Evolutionary conservation across 1,140 invertebrate genomes (phyloP).

Genomic region (Drosophila neocordata): DNA sequence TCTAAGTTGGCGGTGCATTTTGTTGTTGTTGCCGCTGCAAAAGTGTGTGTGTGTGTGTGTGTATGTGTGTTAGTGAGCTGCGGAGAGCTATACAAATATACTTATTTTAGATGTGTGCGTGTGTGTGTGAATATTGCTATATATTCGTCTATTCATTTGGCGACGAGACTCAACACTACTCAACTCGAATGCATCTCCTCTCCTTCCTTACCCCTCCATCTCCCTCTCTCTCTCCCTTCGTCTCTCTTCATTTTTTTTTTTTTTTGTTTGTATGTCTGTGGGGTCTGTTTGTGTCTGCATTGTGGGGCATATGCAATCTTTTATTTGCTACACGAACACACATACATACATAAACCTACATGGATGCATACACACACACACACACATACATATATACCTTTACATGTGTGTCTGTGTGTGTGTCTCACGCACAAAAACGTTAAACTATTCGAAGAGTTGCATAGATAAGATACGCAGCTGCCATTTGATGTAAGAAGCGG

Average conservation of each 20-base stretch:
- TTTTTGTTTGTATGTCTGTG: slow-evolving; percentile 31
- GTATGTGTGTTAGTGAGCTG: slow-evolving; percentile 23
- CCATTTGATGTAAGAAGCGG: slow-evolving; percentile 20
- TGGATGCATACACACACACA: slow-evolving; percentile 11
- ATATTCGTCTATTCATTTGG: slow-evolving; percentile 77
- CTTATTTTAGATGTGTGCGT: background rate
- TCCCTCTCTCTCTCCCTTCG: background rate
- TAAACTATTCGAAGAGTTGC: slow-evolving; percentile 73
- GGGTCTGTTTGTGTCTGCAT: slow-evolving; percentile 62
- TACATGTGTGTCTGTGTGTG: slow-evolving; percentile 25
- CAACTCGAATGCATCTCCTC: slow-evolving; percentile 4
- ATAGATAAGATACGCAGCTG: slow-evolving; percentile 80
- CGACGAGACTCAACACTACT: slow-evolving; percentile 60
- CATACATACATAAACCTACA: too few species aligned
- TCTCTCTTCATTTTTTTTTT: too few species aligned
- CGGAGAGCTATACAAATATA: slow-evolving; percentile 25
- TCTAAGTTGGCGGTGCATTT: slow-evolving; percentile 78
- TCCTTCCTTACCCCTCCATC: background rate
- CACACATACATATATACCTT: slow-evolving; percentile 11
- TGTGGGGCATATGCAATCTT: slow-evolving; percentile 78
- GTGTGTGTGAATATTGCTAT: slow-evolving; percentile 28
- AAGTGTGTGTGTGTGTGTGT: too few species aligned
- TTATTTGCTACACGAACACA: slow-evolving; percentile 61
- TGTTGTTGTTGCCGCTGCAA: slow-evolving; percentile 23
- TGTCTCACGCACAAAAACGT: slow-evolving; percentile 68